Evolutionary conservation across 2,888 invertebrate species (phyloP), one percentile per base, ranked within the genome.

Genomic region (Philopedon plagiatum): DNA sequence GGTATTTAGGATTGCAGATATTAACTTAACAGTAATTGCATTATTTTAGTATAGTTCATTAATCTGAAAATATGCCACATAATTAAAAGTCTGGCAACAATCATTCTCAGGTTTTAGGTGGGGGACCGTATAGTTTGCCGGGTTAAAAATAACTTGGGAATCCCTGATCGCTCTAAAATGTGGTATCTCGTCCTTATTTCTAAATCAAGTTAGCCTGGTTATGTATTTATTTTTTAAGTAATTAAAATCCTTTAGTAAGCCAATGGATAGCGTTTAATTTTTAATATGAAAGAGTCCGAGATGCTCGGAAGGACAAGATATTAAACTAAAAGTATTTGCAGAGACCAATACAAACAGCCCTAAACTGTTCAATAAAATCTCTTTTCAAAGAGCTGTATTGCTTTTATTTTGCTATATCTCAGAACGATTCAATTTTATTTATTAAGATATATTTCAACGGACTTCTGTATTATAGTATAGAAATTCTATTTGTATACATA

Each of bases 321-420:
- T 60, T 57, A 60, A 60, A 51, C 44, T 37, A 21, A 23, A 41
- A 49, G 60, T 67, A 60, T 60, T 60, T 32, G 60, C 58, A 26
- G 18, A 51, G 46, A 26, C 67, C 67, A 67, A 60, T 49, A 49
- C 60, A 58, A 67, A 67, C 51, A 54, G 29, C 49, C 60, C 57
- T 49, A 34, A 23, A 67, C 9, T 41, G 39, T 37, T 39, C 34
- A 64, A 64, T 64, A 64, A 56, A 41, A 64, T 39, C 29, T 37
- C 23, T 7, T 63, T 46, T 19, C 39, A 49, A 49, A 49, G 49
- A 13, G 5, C 15, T 58, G 58, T 39, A 8, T 39, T 34, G 11
- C 39, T 39, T 34, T 41, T 26, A 37, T 57, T 3, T 19, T 18
- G 37, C 37, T 11, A 34, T 37, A 9, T 57, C 11, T 21, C n/a